Evolutionary conservation across 2,888 invertebrate genomes (phyloP), one percentile per base, ranked within the genome.

Genomic region (Scaptomyza polygonia): DNA sequence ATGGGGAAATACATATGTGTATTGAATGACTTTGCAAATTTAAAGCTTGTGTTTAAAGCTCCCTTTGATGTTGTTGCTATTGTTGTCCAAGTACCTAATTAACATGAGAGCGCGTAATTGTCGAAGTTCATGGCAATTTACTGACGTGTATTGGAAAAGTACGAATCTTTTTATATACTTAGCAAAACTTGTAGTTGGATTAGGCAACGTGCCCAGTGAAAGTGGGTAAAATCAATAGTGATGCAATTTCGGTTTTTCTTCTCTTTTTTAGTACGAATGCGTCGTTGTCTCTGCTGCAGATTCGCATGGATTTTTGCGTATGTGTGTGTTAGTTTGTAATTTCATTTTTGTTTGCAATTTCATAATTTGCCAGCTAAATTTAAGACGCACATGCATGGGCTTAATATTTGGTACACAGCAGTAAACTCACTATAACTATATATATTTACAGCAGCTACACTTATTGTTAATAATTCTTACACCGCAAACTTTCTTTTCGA

Each of bases 141-240:
- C 61, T 73, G 78, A 79, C 65, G 72, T 64, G 69, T 73, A 49
- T 67, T 57, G 53, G 42, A 27, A 53, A 77, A 59, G 29, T 52
- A 30, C 40, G 25, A 11, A 34, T 51, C 40, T 47, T 16, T 25
- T 27, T 36, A 54, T 16, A 40, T 36, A 56, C 39, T 25, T 32
- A 40, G 14, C 56, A 11, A 30, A 61, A 40, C 54, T 52, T 54
- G 12, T 47, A 44, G 27, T 56, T 42, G 44, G 21, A 57, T 75
- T 62, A 56, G 52, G 58, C 61, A 47, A 44, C 39, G 44, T 21
- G 49, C 44, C 57, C 57, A 83, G 88, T 75, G 87, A 88, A 88
- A 89, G 89, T 79, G 88, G 73, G 83, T 68, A 88, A 89, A 88
- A 88, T 88, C 88, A 89, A 89, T 88, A 89, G 53, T 72, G 68